Evolutionary conservation across 2,888 invertebrate species (phyloP), one percentile per base, ranked within the genome.

Genomic region (Bombylius discolor): DNA sequence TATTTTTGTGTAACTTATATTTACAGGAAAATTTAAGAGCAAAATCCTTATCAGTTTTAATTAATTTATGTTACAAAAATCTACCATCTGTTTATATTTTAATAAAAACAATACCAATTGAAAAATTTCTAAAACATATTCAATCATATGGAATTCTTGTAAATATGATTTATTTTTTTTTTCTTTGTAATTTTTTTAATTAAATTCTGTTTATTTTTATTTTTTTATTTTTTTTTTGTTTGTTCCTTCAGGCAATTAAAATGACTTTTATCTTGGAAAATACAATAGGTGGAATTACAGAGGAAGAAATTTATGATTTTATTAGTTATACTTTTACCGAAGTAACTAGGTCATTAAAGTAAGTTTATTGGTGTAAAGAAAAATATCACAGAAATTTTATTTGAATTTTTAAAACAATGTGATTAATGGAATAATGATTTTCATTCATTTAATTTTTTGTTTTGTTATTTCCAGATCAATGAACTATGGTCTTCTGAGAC

Each of bases 51-150:
- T 55, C 56, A 11, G 39, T 54, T 23, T 45, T 59, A 8, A 53
- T 59, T 46, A 59, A 59, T 56, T 53, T 59, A 39, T 59, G 59
- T 44, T 57, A 59, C 50, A 59, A 59, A 55, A 59, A 59, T 52
- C 44, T 59, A 23, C 59, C 59, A 31, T 32, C 57, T 5, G 49
- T 51, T 11, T 58, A 58, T 44, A 23, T 56, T 39, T 32, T 59
- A 7, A 33, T 49, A 11, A 51, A 50, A 44, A 49, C 39, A 11
- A 39, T 57, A 11, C 44, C 53, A 13, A 49, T 48, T 31, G 49
- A 52, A 33, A 39, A 56, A 31, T 57, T 59, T 47, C 11, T 51
- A 9, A 53, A 46, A 47, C n/a, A 49, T 13, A 59, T 59, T 42
- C 45, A 57, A 42, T 14, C 51, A 5, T n/a, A 49, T 48, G 53